These are phyloP conservation scores for Varanus salvator DNA, from an alignment of 2,113 vertebrate genomes.

Conservation along the genomic window DNA sequence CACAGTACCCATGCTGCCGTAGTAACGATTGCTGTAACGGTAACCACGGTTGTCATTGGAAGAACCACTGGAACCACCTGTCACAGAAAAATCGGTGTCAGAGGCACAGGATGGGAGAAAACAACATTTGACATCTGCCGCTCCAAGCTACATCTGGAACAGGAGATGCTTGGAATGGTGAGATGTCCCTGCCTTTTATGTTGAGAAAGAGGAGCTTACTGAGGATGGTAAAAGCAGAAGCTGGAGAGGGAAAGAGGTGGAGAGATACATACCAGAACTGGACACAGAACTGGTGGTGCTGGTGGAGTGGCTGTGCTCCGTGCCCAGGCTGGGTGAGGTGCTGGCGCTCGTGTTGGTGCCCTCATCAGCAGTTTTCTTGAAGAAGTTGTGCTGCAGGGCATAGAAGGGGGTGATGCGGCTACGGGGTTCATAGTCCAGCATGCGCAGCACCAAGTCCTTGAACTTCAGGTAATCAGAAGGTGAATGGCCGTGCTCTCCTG, in stretches of 20 bases:
- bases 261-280: conserved; percentile 84
- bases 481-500: conserved; percentile 91
- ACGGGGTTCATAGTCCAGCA: conserved; percentile 96
- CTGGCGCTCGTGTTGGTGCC: conserved; percentile 96
- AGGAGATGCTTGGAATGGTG: not conserved
- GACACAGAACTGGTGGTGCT: conserved; percentile 95
- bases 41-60: conserved; percentile 94
- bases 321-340: conserved; percentile 89
- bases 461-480: conserved; percentile 96
- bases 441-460: conserved; percentile 95
- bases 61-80: conserved; percentile 95
- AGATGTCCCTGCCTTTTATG: not conserved
- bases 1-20: conserved; percentile 88
- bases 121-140: not conserved
- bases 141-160: not conserved
- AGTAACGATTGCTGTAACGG: conserved; percentile 93
- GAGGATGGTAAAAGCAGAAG: not conserved
- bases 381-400: conserved; percentile 96
- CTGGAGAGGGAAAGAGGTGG: not conserved
- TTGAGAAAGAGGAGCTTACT: no score
- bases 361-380: conserved; percentile 95
- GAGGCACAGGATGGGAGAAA: conserved; percentile 4
- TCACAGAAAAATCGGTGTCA: not conserved
- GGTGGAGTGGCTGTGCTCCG: conserved; percentile 93
- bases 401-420: conserved; percentile 95